Evolutionary conservation across 2,888 invertebrate genomes (phyloP), one percentile per base, ranked within the genome.

Genomic region (Meta bourneti): DNA sequence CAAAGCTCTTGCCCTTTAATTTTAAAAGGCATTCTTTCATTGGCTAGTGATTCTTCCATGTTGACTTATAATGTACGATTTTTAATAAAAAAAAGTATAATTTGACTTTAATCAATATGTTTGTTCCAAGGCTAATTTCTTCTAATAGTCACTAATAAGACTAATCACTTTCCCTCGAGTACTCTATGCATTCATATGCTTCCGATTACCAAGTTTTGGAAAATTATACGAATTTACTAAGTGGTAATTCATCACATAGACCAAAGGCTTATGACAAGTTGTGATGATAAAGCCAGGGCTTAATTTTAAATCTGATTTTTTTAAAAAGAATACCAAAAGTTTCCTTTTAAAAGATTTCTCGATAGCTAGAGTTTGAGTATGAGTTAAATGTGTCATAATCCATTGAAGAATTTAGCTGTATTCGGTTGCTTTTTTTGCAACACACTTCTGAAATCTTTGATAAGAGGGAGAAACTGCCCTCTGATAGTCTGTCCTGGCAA

Each of bases 401-500:
- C 48, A 70, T 71, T n/a, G 70, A 52, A 78, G 61, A 84, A 79
- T 70, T 84, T 84, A 84, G 84, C 78, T 71, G 77, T 81, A 70
- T 89, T 89, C 49, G 49, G 78, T 90, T 90, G 69, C 79, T 49
- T 82, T 69, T 87, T 87, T 72, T 77, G 77, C 70, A 75, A 71
- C 82, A 77, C 71, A 61, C 77, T 75, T 84, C 70, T 79, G 48
- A 83, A 89, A 49, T 69, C 71, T 71, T 89, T 61, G 77, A 89
- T 48, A 48, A 20, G 74, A 83, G 52, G 77, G 48, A 51, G 71
- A 77, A 13, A 72, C 51, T 51, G 84, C 80, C 79, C 80, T 90
- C 85, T 82, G 54, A 84, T 90, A 78, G 84, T 79, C 79, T 84
- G 79, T 85, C 75, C 54, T 91, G 81, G 75, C 83, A 82, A 87